Conservation (phyloP, 2,113 vertebrate genomes). For the Rallus limicola region DNA sequence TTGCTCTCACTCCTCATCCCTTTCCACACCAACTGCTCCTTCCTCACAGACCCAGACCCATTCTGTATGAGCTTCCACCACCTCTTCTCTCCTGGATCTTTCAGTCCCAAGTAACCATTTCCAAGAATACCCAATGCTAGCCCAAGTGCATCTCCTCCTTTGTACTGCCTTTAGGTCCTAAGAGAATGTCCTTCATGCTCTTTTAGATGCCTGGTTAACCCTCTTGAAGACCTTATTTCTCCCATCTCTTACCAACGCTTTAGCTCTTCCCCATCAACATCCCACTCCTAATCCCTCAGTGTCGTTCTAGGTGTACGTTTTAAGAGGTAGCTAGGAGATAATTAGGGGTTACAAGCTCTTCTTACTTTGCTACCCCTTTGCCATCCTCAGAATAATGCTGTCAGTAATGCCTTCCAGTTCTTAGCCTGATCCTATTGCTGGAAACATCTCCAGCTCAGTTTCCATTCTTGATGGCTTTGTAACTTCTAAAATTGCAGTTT, state of each 20-base stretch:
- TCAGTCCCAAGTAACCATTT: not conserved
- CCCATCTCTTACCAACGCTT: not conserved
- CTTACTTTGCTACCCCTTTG: not conserved
- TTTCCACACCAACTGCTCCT: not conserved
- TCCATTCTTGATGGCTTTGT: not conserved
- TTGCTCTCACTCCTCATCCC: not conserved
- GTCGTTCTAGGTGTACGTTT: not conserved
- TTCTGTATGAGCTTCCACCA: not conserved
- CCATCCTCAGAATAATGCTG: not conserved
- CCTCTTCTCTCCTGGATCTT: not conserved
- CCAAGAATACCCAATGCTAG: not conserved
- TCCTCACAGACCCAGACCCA: not conserved
- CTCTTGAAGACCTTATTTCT: not conserved
- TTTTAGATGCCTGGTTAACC: not conserved
- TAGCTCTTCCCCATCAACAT: not conserved
- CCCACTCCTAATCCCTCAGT: not conserved
- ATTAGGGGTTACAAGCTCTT: not conserved
- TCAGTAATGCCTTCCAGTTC: not conserved
- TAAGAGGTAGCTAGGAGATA: not conserved
- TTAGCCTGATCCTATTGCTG: not conserved
- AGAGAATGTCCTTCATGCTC: not conserved
- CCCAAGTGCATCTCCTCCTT: not conserved
- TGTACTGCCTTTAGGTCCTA: not conserved
- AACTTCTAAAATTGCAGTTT: not conserved
- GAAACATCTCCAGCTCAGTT: not conserved